Evolutionary conservation across 2,888 invertebrate genomes (phyloP).

Genomic region (Ophioninae sp.): DNA sequence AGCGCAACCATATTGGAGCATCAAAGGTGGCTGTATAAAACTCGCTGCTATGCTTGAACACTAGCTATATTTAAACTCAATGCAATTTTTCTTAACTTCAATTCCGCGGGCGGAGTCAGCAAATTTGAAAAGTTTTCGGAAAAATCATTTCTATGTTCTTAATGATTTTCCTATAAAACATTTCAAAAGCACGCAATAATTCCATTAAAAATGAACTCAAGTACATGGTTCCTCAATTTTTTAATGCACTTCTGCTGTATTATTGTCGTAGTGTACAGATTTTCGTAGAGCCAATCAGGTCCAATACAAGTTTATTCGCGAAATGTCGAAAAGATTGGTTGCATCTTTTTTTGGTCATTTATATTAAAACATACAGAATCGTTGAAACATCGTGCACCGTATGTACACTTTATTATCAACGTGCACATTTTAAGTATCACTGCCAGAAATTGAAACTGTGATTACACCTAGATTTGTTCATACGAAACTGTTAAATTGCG

Average conservation of each 20-base stretch:
- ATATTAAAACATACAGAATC: no score
- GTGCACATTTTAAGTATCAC: no score
- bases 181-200: not conserved
- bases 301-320: no score
- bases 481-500: no score
- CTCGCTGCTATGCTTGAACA: not conserved
- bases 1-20: slow-evolving; percentile 4
- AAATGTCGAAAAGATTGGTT: no score
- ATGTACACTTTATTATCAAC: no score
- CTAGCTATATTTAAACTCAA: slow-evolving; percentile 18
- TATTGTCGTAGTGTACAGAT: no score
- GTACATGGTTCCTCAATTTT: not conserved
- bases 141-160: not conserved
- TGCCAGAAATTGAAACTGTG: no score
- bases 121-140: not conserved
- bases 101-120: not conserved
- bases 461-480: no score
- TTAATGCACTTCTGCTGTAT: not conserved
- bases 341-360: no score
- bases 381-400: no score
- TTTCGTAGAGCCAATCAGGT: no score
- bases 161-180: not conserved
- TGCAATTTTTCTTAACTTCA: not conserved
- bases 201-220: not conserved
- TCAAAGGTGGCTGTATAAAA: slow-evolving; percentile 4